Conservation (phyloP, 2,113 vertebrate species). For the Morphnarchus princeps region DNA sequence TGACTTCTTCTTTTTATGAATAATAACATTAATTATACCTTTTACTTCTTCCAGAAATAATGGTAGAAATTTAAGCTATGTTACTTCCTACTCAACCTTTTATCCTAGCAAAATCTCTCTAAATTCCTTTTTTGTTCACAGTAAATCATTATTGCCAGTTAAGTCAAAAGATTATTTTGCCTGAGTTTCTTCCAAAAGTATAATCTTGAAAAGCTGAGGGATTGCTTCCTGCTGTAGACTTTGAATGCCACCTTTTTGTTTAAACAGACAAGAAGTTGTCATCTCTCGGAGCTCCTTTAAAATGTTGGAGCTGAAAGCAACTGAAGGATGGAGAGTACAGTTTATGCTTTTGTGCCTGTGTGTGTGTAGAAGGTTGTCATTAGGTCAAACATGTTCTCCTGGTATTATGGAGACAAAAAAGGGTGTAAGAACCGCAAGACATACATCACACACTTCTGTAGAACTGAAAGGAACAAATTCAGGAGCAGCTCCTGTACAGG, state of each 20-base stretch:
- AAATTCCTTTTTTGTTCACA: background rate
- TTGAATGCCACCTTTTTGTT: background rate
- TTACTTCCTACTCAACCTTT: background rate
- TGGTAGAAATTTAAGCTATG: background rate
- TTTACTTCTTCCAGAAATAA: background rate
- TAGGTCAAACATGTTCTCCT: background rate
- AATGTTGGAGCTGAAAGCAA: background rate
- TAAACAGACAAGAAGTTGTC: background rate
- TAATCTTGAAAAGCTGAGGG: background rate
- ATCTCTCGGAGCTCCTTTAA: background rate
- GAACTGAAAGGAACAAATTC: no score
- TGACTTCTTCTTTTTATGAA: background rate
- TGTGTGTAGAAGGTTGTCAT: background rate
- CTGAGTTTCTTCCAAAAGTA: background rate
- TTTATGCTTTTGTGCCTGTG: background rate
- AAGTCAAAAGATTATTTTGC: background rate
- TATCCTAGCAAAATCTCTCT: background rate
- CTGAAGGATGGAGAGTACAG: background rate
- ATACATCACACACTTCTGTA: no score
- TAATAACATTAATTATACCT: background rate
- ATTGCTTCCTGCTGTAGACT: background rate
- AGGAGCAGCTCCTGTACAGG: no score
- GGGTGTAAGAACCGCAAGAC: no score
- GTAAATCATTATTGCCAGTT: background rate
- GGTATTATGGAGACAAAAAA: background rate